These are phyloP conservation scores for Halichoeres trimaculatus DNA, from an alignment of 2,113 vertebrate genomes.

Conservation along the genomic window DNA sequence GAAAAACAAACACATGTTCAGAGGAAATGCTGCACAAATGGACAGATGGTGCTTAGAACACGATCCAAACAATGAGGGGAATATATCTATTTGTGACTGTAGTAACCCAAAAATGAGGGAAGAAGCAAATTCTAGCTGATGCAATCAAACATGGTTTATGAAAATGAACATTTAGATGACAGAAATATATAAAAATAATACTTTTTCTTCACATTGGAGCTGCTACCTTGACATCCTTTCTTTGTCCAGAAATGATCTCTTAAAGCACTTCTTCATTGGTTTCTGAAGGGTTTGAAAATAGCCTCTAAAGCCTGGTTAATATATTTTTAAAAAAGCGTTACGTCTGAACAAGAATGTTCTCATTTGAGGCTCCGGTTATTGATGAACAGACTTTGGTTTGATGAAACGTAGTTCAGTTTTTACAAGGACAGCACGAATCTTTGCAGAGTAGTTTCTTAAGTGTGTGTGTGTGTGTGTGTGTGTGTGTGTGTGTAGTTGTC, in stretches of 20 bases:
- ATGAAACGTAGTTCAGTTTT: not conserved
- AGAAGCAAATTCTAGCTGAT: not conserved
- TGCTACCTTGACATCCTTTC: no score
- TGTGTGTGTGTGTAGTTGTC: conserved; percentile 30
- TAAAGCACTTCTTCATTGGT: no score
- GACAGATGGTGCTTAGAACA: conserved; percentile 11
- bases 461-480: conserved; percentile 9
- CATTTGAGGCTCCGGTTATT: not conserved
- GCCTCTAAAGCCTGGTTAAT: no score
- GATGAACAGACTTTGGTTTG: not conserved
- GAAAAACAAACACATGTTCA: conserved; percentile 20
- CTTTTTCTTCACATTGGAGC: no score
- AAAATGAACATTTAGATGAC: not conserved
- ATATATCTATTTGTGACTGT: not conserved
- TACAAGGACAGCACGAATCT: not conserved
- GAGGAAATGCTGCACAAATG: conserved; percentile 33
- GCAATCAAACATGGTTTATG: not conserved
- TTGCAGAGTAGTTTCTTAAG: not conserved
- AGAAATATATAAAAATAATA: not conserved
- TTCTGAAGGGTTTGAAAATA: no score
- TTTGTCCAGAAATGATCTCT: no score
- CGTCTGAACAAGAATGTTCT: no score
- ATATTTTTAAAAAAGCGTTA: no score
- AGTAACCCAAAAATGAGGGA: not conserved
- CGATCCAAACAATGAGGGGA: conserved; percentile 10